A percentile compares a stretch with the other conserved stretches of the same genome.
These are phyloP conservation scores for Diacarnus erythraeanus DNA, from an alignment of 37 sponge, comb jelly and placozoan species.

Conservation along the genomic window DNA sequence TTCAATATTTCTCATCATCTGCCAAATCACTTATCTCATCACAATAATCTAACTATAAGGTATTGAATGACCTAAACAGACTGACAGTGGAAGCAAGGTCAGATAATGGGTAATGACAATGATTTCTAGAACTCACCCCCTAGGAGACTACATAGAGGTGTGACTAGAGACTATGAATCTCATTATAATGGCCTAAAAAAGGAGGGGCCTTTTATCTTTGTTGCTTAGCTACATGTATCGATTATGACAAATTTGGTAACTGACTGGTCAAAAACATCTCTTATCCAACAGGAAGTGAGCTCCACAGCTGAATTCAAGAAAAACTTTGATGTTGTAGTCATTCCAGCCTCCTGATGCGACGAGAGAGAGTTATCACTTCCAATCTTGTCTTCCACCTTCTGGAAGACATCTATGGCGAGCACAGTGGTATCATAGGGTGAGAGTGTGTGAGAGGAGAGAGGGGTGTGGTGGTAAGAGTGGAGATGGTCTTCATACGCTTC, in stretches of 20 bases:
- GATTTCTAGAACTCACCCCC: too few species aligned
- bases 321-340: not conserved
- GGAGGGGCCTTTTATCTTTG: not conserved
- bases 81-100: too few species aligned
- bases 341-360: not conserved
- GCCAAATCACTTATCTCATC: too few species aligned
- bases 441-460: not conserved
- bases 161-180: too few species aligned
- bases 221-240: not conserved
- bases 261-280: constrained; percentile 54
- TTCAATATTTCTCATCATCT: too few species aligned
- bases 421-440: constrained; percentile 18
- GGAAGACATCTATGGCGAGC: constrained; percentile 28
- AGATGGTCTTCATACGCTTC: constrained; percentile 13
- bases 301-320: constrained; percentile 44
- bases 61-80: too few species aligned
- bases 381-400: constrained; percentile 13
- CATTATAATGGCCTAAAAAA: too few species aligned
- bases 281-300: constrained; percentile 39
- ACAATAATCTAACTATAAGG: too few species aligned
- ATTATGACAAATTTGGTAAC: not conserved
- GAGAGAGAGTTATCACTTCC: not conserved
- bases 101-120: too few species aligned
- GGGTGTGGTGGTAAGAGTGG: not conserved
- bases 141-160: too few species aligned